A percentile compares a stretch with the other conserved stretches of the same genome.
phyloP scores from a whole-genome alignment of 2,888 invertebrate species.

The Ganaspis brasiliensis region DNA sequence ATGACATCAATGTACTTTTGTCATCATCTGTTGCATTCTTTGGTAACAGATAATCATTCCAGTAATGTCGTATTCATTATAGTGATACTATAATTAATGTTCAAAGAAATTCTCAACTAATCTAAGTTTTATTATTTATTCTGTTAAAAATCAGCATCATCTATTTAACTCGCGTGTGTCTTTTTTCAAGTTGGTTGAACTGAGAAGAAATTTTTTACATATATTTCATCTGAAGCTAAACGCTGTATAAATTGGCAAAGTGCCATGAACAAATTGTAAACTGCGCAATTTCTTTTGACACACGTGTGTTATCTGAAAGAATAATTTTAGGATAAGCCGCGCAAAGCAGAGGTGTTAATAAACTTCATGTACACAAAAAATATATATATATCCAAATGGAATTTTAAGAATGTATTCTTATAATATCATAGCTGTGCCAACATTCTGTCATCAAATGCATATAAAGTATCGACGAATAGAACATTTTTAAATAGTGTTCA shows the following conservation, averaged over 20 bases:
- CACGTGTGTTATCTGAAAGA: constrained; percentile 63
- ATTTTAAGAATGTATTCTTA: background rate
- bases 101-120: too few species aligned
- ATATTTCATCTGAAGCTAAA: background rate
- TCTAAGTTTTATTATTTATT: too few species aligned
- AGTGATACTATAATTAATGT: too few species aligned
- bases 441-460: background rate
- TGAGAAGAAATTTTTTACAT: background rate
- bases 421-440: background rate
- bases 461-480: too few species aligned
- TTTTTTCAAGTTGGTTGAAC: constrained; percentile 11
- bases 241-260: constrained; percentile 19
- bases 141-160: too few species aligned
- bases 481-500: too few species aligned
- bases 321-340: constrained; percentile 62
- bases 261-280: constrained; percentile 59
- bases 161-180: too few species aligned
- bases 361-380: constrained; percentile 1
- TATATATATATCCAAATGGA: background rate
- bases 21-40: too few species aligned
- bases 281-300: constrained; percentile 64
- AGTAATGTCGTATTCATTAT: too few species aligned
- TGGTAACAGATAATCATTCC: too few species aligned
- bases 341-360: constrained; percentile 9
- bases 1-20: too few species aligned